Evolutionary conservation across 2,113 vertebrate genomes (phyloP), one percentile per base, ranked within the genome.

Genomic region (Morone chrysops): DNA sequence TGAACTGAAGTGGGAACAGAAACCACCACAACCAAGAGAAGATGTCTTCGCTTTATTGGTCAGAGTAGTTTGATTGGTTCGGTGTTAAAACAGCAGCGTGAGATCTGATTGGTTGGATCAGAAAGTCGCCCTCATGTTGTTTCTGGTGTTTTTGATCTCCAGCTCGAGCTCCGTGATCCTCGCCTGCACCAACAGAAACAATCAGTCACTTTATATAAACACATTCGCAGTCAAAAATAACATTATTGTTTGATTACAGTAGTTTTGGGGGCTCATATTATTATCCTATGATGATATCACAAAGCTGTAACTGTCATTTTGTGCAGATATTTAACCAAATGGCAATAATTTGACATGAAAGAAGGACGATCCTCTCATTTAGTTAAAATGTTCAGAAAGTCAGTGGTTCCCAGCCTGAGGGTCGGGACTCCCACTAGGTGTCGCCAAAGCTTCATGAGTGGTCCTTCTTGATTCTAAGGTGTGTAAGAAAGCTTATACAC

Each of bases 121-220:
- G 89, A 93, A 90, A 1, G 90, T 72, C 0, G 85, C 84, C 18
- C 70, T 90, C 75, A 88, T 62, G 68, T 85, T 69, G 80, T 8
- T 92, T 22, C 60, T 80, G 54, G 93, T 22, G 78, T 97, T 96
- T 92, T 88, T 96, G 45, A 97, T 93, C 83, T 97, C 92, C 78
- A 96, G 91, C 70, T 97, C 91, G 81, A 99, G 84, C 67, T 97
- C 95, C 80, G 92, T 93, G 66, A 98, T 95, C 74, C 92, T 95
- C 43, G 94, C 87, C 93, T 94, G 86, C 6, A 71, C 63, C 2
- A 61, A 31, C 0, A 43, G 17, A 70, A 66, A 69, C n/a, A 7
- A 0, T 22, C 5, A 5, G 2, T 61, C 8, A 5, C 16, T 25
- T 25, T 20, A 16, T 18, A 13, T 2, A 31, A 31, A 31, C 9